These are phyloP conservation scores for Calameuta idolon DNA, from an alignment of 2,888 invertebrate species.

Conservation along the genomic window DNA sequence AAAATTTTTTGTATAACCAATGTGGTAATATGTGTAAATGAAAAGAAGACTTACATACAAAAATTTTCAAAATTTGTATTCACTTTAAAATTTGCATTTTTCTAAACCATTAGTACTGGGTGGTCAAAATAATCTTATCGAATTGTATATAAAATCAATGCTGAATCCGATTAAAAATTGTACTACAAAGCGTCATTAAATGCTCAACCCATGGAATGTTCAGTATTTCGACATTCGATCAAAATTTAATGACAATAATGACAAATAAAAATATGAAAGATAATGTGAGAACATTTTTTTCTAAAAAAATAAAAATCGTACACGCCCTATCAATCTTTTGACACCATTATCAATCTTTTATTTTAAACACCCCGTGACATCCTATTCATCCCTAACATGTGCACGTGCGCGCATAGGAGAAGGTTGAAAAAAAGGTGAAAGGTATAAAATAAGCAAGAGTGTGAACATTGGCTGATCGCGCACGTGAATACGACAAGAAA, in stretches of 20 bases:
- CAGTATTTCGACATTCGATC: not conserved
- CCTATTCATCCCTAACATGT: not conserved
- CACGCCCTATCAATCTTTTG: constrained; percentile 35
- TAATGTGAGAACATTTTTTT: no score
- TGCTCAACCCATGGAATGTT: not conserved
- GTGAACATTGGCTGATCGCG: not conserved
- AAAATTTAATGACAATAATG: not conserved
- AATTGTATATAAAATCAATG: no score
- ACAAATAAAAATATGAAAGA: no score
- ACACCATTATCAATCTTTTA: constrained; percentile 10
- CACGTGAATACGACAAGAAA: constrained; percentile 15
- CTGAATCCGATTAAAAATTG: no score
- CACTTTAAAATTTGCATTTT: no score
- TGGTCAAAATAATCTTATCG: no score
- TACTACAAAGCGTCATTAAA: not conserved
- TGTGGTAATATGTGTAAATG: not conserved
- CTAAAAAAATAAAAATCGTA: not conserved
- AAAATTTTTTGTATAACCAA: not conserved
- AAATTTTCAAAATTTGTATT: no score
- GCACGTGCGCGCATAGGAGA: constrained; percentile 9
- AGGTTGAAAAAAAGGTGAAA: not conserved
- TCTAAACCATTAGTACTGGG: no score
- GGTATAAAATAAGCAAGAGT: not conserved
- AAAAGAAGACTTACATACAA: not conserved
- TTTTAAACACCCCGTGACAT: constrained; percentile 33